These are phyloP conservation scores for Brachionus asplanchnoidis DNA, from an alignment of 1,140 invertebrate species.

Conservation along the genomic window DNA sequence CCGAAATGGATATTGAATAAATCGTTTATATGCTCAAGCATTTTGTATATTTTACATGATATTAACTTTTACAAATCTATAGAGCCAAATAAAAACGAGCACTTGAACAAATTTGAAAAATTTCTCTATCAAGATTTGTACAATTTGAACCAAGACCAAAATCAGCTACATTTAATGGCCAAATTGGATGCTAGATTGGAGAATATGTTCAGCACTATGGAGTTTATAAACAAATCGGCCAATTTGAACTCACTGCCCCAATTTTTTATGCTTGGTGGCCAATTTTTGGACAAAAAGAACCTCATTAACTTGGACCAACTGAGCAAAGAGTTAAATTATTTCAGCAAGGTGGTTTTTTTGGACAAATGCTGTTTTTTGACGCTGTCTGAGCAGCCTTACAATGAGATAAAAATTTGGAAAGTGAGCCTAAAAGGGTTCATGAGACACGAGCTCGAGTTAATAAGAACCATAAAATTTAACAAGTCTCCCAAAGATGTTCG, in stretches of 20 bases:
- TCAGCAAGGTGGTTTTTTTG: slow-evolving; percentile 62
- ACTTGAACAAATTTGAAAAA: background rate
- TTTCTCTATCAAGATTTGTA: slow-evolving; percentile 28
- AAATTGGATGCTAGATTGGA: slow-evolving; percentile 66
- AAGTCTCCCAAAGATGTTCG: slow-evolving; percentile 54
- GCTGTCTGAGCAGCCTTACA: slow-evolving; percentile 59
- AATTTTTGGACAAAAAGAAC: slow-evolving; percentile 37
- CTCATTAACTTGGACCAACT: slow-evolving; percentile 64
- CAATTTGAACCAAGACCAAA: slow-evolving; percentile 19
- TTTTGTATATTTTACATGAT: slow-evolving; percentile 32
- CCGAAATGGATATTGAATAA: slow-evolving; percentile 33
- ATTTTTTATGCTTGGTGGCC: slow-evolving; percentile 46
- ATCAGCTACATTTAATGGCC: slow-evolving; percentile 64
- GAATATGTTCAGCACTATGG: slow-evolving; percentile 64
- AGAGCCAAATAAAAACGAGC: background rate
- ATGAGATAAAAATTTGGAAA: slow-evolving; percentile 69
- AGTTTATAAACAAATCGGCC: slow-evolving; percentile 47
- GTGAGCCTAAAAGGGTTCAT: slow-evolving; percentile 71
- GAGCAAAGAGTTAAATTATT: slow-evolving; percentile 72
- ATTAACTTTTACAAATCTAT: background rate
- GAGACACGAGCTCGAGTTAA: slow-evolving; percentile 62
- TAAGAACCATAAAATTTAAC: slow-evolving; percentile 67
- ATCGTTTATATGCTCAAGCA: background rate
- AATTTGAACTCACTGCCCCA: slow-evolving; percentile 57
- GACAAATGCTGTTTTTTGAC: slow-evolving; percentile 40